Base-by-base conservation (phyloP, 2,113 vertebrate genomes). In the Leucopternis melanops region DNA sequence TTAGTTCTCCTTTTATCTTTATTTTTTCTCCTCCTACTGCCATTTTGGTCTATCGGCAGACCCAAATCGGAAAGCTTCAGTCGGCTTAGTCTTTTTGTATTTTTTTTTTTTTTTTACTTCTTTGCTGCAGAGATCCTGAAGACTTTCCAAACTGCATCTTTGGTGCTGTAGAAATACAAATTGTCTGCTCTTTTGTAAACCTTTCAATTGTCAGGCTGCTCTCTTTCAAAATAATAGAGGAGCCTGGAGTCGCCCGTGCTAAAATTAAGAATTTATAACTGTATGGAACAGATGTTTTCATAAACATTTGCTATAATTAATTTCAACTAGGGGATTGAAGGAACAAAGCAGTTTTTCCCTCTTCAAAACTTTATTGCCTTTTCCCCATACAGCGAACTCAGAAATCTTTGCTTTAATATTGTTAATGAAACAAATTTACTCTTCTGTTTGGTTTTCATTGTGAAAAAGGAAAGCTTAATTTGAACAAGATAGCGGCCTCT, bases 241-340 rank as follows among this genome's bases (percentile, higher is more conserved):
- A 98, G 96, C 95, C 92, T 98, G 95, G 93, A 98, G 95, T 97
- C 71, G 57, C 95, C 97, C 91, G 42, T 98, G 97, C 97, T 98
- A 98, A 98, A 98, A 98, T 98, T 97, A 98, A 98, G 98, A 98
- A 98, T 98, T 98, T 98, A 97, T 98, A 98, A 97, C 96, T 97
- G 89, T 98, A 93, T 97, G 97, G 98, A 98, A 98, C 98, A 98
- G 98, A 98, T 98, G 98, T 98, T 98, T 98, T 98, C 98, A 98
- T 98, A 98, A 98, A 98, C 98, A 98, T 98, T 98, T 98, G 97
- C 97, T 98, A 97, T 98, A 98, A 98, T 98, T 98, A 98, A 98
- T 98, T 98, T 98, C 97, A 98, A 97, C 98, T 97, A 97, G 98
- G 98, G 97, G 97, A 98, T 97, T 98, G 97, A 97, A 96, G 97